Conservation (phyloP, 64 coral and sea anemone species). For the Stichodactyla helianthus region DNA sequence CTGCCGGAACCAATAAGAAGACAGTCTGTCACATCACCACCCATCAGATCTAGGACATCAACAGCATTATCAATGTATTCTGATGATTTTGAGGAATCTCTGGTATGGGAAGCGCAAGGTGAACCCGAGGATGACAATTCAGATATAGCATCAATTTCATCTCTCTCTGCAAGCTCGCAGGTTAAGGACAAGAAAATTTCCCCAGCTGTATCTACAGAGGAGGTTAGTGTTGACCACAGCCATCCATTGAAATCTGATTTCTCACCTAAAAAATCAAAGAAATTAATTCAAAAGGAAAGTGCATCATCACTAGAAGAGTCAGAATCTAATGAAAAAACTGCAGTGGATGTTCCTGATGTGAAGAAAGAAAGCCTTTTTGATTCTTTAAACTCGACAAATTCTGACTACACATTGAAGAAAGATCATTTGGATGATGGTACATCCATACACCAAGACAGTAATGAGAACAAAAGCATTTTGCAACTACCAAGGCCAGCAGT, state of each 20-base stretch:
- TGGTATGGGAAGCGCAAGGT: neutral
- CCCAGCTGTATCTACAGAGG: neutral
- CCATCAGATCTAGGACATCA: constrained; percentile 10
- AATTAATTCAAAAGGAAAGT: neutral
- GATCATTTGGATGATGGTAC: neutral
- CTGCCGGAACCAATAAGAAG: neutral
- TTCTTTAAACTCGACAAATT: neutral
- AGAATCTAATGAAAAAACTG: neutral
- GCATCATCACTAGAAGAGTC: neutral
- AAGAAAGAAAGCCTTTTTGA: neutral
- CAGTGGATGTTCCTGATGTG: neutral
- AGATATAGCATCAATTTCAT: neutral
- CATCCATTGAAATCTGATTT: neutral
- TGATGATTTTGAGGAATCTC: constrained; percentile 56
- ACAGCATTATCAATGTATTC: constrained; percentile 46
- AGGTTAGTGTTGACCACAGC: neutral
- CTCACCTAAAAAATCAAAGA: constrained; percentile 2
- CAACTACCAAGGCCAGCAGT: constrained; percentile 29
- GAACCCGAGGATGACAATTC: neutral
- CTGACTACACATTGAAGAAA: neutral
- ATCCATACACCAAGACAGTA: neutral
- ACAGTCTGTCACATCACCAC: constrained; percentile 7
- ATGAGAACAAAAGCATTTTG: neutral
- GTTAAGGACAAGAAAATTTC: neutral
- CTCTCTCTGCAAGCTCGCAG: neutral